Evolutionary conservation across 2,888 invertebrate genomes (phyloP).

Genomic region (Hirtodrosophila trivittata): DNA sequence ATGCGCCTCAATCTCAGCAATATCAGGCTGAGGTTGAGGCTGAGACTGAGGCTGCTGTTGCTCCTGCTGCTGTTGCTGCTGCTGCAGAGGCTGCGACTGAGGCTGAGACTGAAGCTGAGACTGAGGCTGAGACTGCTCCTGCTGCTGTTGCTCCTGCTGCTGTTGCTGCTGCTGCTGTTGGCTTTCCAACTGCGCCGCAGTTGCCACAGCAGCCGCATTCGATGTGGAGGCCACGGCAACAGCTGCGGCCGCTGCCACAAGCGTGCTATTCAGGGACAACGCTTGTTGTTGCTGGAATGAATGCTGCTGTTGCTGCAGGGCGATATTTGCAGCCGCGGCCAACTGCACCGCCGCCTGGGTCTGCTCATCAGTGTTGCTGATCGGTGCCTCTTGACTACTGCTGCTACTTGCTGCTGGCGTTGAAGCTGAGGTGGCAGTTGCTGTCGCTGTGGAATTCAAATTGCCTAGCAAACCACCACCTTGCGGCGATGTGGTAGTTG

Average conservation of each 20-base stretch:
- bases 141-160: no score
- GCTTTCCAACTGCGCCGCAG: constrained; percentile 67
- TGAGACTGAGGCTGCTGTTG: no score
- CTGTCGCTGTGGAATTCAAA: constrained; percentile 77
- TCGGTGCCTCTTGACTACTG: constrained; percentile 66
- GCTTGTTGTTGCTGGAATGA: constrained; percentile 82
- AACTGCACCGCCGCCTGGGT: constrained; percentile 77
- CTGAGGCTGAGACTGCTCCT: no score
- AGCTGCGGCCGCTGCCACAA: constrained; percentile 74
- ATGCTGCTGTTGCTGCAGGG: constrained; percentile 82
- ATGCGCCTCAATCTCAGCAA: constrained; percentile 77
- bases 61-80: constrained; percentile 50
- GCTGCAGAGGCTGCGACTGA: no score
- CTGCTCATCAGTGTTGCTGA: constrained; percentile 72
- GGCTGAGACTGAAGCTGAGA: no score
- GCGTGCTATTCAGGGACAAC: constrained; percentile 79
- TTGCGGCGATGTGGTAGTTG: constrained; percentile 75
- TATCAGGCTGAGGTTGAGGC: constrained; percentile 71
- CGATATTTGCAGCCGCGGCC: constrained; percentile 81
- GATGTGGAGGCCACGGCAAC: constrained; percentile 77
- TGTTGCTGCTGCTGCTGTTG: constrained; percentile 52
- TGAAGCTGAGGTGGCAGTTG: constrained; percentile 74
- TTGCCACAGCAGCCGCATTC: constrained; percentile 65
- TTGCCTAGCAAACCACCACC: constrained; percentile 72
- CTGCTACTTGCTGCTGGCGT: constrained; percentile 70